Percentiles rank a stretch among this genome's conserved stretches.
Conservation (phyloP, 2,797 vertebrate genomes). For the Tenualosa thibaudeaui region DNA sequence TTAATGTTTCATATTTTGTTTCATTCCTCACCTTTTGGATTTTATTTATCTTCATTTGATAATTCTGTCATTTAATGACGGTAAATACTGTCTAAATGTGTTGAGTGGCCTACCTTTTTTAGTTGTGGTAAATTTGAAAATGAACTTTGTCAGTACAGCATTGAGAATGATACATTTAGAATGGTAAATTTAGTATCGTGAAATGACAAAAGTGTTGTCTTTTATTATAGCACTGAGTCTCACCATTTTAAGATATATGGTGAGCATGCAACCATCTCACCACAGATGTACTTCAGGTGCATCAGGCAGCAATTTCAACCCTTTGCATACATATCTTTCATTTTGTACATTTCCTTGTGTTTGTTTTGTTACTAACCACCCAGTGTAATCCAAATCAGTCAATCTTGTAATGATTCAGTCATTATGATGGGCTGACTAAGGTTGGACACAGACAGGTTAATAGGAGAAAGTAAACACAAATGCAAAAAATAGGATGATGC, state of each 20-base stretch:
- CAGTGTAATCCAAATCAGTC: no score
- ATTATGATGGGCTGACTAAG: no score
- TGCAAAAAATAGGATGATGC: no score
- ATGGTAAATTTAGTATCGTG: neutral
- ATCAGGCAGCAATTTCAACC: neutral
- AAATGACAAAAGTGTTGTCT: neutral
- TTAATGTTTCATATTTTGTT: neutral
- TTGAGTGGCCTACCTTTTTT: no score
- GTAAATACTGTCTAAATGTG: no score
- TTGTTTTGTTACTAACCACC: no score
- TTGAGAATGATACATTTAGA: neutral
- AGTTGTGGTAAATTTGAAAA: neutral
- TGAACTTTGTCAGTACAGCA: neutral
- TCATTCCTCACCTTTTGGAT: no score
- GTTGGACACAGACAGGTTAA: no score
- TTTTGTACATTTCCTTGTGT: neutral
- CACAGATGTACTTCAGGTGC: neutral
- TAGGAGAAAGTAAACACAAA: no score
- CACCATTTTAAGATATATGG: neutral
- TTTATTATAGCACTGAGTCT: neutral
- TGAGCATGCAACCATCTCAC: neutral
- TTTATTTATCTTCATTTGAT: no score
- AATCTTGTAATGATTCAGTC: neutral
- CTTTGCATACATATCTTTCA: neutral
- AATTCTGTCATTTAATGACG: no score